Conservation (phyloP, 2,113 vertebrate species). For the Tursiops truncatus region DNA sequence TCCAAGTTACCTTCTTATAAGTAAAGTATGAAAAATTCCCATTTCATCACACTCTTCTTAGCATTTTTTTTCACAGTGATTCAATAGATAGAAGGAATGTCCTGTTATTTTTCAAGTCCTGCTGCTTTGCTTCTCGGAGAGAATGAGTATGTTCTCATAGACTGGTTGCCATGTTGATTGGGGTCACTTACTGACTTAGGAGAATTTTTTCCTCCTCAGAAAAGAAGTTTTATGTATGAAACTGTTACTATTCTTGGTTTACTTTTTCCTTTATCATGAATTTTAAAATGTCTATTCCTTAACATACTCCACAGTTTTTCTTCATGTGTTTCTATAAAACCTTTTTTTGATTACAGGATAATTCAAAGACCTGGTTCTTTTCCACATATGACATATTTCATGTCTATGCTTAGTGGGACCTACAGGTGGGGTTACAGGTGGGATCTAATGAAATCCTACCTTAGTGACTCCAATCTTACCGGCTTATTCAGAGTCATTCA, state of each 20-base stretch:
- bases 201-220: neutral
- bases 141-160: neutral
- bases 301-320: neutral
- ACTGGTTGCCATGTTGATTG: neutral
- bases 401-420: neutral
- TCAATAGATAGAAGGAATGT: neutral
- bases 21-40: neutral
- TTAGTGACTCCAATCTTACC: neutral
- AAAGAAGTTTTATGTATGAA: neutral
- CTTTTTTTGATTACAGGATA: neutral
- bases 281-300: neutral
- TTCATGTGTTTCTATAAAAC: neutral
- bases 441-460: neutral
- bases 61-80: neutral
- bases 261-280: neutral
- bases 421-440: neutral
- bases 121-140: neutral
- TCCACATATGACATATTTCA: neutral
- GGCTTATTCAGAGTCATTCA: neutral
- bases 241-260: neutral
- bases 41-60: neutral
- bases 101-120: neutral
- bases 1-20: neutral
- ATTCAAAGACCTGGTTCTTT: neutral
- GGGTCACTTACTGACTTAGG: neutral